Evolutionary conservation across 2,113 vertebrate genomes (phyloP).

Genomic region (Salvelinus namaycush): DNA sequence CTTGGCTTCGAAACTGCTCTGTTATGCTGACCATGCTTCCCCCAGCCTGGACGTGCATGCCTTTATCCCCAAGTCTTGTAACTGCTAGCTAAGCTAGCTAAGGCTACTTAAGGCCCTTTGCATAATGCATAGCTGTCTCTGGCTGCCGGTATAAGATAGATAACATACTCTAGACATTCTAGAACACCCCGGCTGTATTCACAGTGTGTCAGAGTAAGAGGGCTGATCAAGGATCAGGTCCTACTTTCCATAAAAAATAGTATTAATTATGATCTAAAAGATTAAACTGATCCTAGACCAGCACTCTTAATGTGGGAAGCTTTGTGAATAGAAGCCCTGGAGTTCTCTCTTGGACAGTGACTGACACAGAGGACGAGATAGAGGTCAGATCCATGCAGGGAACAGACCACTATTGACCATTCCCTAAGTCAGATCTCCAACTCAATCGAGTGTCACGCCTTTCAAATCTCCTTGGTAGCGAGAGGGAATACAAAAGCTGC

Average conservation of each 20-base stretch:
- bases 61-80: background rate
- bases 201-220: too few species aligned
- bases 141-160: background rate
- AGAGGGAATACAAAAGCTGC: constrained; percentile 7
- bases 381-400: too few species aligned
- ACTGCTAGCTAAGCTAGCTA: background rate
- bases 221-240: too few species aligned
- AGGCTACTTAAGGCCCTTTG: background rate
- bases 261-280: background rate
- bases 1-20: too few species aligned
- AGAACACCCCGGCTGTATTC: too few species aligned
- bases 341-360: too few species aligned
- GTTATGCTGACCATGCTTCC: too few species aligned
- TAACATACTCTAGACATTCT: background rate
- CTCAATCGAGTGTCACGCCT: constrained; percentile 18
- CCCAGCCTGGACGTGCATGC: too few species aligned
- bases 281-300: too few species aligned
- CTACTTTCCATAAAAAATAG: background rate
- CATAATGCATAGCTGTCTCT: constrained; percentile 31
- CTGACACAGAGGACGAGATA: too few species aligned
- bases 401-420: too few species aligned
- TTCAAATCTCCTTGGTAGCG: constrained; percentile 16
- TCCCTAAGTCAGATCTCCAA: constrained; percentile 13
- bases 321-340: background rate
- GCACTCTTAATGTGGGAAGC: too few species aligned